These are phyloP conservation scores for Psammodynastes pulverulentus DNA, from an alignment of 2,113 vertebrate species.

Conservation along the genomic window DNA sequence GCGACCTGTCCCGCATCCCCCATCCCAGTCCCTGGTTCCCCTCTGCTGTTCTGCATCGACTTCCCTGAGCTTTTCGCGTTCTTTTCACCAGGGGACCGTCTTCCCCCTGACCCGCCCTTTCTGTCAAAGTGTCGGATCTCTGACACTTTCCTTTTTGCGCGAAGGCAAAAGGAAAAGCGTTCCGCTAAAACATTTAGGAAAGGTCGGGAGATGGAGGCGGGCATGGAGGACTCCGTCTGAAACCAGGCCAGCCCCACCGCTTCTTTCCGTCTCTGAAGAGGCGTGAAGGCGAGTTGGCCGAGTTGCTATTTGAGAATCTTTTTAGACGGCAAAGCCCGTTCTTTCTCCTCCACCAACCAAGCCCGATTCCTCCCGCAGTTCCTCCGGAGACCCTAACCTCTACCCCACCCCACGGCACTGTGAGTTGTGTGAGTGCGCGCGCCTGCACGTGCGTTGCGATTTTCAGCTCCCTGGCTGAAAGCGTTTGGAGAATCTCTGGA, in stretches of 20 bases:
- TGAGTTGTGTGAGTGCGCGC: background rate
- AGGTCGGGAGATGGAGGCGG: background rate
- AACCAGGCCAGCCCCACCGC: background rate
- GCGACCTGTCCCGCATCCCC: background rate
- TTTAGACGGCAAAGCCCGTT: background rate
- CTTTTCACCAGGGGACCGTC: background rate
- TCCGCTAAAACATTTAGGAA: background rate
- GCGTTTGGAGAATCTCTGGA: constrained; percentile 73
- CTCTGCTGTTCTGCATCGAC: background rate
- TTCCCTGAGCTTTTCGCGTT: background rate
- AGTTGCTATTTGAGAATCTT: background rate
- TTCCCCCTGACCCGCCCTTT: background rate
- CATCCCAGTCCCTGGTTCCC: too few species aligned
- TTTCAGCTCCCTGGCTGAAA: constrained; percentile 65
- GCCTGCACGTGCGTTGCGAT: constrained; percentile 27
- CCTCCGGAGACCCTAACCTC: background rate
- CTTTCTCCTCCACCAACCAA: background rate
- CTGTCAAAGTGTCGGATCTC: too few species aligned
- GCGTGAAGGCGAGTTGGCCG: background rate
- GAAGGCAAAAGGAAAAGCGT: background rate
- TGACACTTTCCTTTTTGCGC: background rate
- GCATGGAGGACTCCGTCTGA: background rate
- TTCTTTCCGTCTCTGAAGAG: background rate
- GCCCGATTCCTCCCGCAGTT: background rate
- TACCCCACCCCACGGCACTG: background rate